Evolutionary conservation across 2,113 vertebrate genomes (phyloP).

Genomic region (Uria lomvia): DNA sequence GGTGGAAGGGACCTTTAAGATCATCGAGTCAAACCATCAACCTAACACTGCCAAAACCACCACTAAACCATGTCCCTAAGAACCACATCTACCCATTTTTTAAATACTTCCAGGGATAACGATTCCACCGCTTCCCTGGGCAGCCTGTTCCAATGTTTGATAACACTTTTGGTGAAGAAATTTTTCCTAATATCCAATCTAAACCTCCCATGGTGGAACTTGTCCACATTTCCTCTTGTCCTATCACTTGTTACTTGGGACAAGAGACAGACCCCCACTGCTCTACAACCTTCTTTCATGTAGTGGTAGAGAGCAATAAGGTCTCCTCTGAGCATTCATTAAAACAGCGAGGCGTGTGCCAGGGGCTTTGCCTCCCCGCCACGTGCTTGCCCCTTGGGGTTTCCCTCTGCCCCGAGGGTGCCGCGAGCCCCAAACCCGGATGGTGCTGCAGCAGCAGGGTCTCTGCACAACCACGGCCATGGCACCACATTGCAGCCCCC

Average conservation of each 20-base stretch:
- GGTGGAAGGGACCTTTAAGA: background rate
- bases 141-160: background rate
- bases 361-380: background rate
- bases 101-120: background rate
- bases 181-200: background rate
- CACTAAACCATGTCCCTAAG: background rate
- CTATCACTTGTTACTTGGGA: background rate
- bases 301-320: background rate
- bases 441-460: background rate
- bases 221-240: background rate
- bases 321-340: background rate
- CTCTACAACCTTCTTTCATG: background rate
- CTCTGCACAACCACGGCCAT: background rate
- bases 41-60: background rate
- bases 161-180: background rate
- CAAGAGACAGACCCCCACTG: background rate
- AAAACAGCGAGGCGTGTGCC: background rate
- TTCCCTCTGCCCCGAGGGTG: background rate
- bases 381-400: background rate
- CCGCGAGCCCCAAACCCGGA: accelerated
- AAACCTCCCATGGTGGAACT: background rate
- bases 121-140: background rate
- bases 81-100: background rate
- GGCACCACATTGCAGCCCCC: background rate
- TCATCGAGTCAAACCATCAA: background rate